A percentile compares a stretch with the other conserved stretches of the same genome.
Evolutionary conservation across 2,113 vertebrate species (phyloP).

Genomic region (Myodes glareolus): DNA sequence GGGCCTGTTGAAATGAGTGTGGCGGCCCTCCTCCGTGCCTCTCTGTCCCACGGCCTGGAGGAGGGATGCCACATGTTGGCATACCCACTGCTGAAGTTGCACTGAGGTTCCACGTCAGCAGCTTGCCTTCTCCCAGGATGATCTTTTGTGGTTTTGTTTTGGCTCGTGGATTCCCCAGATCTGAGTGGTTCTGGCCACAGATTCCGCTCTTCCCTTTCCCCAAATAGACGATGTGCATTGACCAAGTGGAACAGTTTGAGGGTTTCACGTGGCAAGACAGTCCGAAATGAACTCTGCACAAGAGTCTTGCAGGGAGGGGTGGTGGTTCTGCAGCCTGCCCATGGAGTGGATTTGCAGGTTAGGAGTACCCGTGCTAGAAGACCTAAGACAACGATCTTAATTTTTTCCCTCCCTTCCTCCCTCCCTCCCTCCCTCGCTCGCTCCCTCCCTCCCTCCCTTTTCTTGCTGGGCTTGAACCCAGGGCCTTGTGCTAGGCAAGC

Average conservation of each 20-base stretch:
- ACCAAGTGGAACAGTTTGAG: not conserved
- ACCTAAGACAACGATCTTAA: not conserved
- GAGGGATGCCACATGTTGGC: too few relatives aligned
- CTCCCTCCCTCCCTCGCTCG: too few relatives aligned
- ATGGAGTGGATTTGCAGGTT: not conserved
- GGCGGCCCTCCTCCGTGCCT: not conserved
- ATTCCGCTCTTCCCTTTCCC: not conserved
- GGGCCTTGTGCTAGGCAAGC: not conserved
- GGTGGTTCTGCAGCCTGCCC: not conserved
- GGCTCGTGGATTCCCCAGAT: not conserved
- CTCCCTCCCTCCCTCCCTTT: too few relatives aligned
- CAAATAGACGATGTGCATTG: too few relatives aligned
- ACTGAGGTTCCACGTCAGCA: not conserved
- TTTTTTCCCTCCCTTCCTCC: too few relatives aligned
- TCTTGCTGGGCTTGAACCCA: not conserved
- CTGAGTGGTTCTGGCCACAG: not conserved
- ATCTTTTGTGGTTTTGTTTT: not conserved
- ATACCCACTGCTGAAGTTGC: not conserved
- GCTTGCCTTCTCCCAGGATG: not conserved
- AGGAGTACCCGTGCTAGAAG: not conserved
- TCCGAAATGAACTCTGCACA: not conserved
- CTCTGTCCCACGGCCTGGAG: not conserved
- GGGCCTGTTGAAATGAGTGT: not conserved
- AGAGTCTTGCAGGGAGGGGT: too few relatives aligned
- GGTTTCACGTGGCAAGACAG: fast-evolving